Base-by-base conservation (phyloP, 2,888 invertebrate genomes). In the Onthophagus sagittarius region DNA sequence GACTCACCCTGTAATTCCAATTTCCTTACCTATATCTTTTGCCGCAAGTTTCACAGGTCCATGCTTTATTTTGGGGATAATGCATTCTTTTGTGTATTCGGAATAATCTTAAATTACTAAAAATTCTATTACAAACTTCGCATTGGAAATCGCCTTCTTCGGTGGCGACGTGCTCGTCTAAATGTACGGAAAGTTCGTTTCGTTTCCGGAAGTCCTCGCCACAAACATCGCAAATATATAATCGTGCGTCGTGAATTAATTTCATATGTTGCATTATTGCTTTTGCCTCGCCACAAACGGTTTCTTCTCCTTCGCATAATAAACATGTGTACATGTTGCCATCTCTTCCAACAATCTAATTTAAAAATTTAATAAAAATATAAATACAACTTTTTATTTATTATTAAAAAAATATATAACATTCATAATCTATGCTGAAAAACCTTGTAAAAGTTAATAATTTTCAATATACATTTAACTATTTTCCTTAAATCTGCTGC, bases 221-320 rank as follows among this genome's bases (percentile, higher is more conserved):
- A 80, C 94, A 94, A 4, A 90, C 84, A 74, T 90, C 90, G 77
- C 94, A 94, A 70, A 93, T 89, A 81, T 93, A 92, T 1, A 92
- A 80, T 0, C 91, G 86, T 0, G 89, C 86, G 70, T 89, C 89
- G 82, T 94, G 94, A 0, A 78, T 82, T 0, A 80, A 79, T 80
- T 89, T 90, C 79, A 93, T 83, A 77, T 94, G 94, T 0, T 86
- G 81, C 79, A 89, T 88, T 74, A 92, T 90, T 0, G 85, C 82
- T 75, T 89, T 89, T 0, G 91, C 89, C 78, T 90, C 90, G 14
- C 87, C 87, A 23, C 83, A 82, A 5, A 83, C 81, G 33, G 84
- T 84, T 39, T 86, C 85, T 9, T 83, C 82, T 9, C 82, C 81
- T 33, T 85, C 81, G 78, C 90, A 90, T 63, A 89, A 78, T 3